Evolutionary conservation across 1,140 invertebrate genomes (phyloP).

Genomic region (Trissolcus basalis): DNA sequence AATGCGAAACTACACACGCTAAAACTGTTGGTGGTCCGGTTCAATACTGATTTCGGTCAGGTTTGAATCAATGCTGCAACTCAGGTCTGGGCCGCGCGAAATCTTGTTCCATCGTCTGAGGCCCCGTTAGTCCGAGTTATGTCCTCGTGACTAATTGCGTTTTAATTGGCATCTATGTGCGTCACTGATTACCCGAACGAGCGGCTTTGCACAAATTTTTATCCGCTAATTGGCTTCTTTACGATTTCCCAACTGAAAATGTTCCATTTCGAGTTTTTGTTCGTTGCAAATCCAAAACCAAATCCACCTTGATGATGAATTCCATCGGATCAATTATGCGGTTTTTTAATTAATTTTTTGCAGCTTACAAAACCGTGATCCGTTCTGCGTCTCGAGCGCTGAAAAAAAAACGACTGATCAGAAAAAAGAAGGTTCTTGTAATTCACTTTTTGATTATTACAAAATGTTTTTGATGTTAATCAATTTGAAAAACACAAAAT

Average conservation of each 20-base stretch:
- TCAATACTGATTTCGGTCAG: constrained; percentile 18
- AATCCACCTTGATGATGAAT: too few relatives aligned
- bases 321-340: too few relatives aligned
- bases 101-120: not conserved
- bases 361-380: too few relatives aligned
- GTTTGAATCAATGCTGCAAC: constrained; percentile 8
- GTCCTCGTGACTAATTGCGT: constrained; percentile 25
- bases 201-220: constrained; percentile 30
- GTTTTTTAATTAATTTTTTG: too few relatives aligned
- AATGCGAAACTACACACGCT: not conserved
- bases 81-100: too few relatives aligned
- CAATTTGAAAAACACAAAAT: too few relatives aligned
- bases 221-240: constrained; percentile 45
- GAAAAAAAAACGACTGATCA: too few relatives aligned
- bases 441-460: too few relatives aligned
- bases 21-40: constrained; percentile 24
- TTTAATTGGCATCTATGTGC: constrained; percentile 44
- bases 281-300: too few relatives aligned
- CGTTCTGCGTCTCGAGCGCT: too few relatives aligned
- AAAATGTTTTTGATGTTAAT: too few relatives aligned
- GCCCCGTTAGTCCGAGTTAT: constrained; percentile 13
- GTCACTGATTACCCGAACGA: constrained; percentile 24
- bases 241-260: constrained; percentile 44
- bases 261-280: constrained; percentile 27
- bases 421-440: too few relatives aligned